These are phyloP conservation scores for Rhagophthalmus giganteus DNA, from an alignment of 2,888 invertebrate species.

Conservation along the genomic window DNA sequence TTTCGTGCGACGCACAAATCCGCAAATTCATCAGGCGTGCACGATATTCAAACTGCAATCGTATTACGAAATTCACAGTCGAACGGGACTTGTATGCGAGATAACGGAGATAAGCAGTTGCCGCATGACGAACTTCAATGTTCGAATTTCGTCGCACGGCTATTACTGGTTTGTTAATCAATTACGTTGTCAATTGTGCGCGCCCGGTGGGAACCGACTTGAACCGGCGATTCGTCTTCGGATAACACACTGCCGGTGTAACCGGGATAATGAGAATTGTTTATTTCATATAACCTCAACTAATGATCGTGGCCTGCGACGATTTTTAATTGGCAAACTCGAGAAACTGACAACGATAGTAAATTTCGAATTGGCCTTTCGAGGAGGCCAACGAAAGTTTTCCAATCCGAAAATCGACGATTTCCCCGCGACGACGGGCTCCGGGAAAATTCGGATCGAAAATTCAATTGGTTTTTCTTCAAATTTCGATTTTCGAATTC, in stretches of 20 bases:
- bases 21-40: conserved; percentile 2
- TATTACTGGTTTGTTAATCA: conserved; percentile 47
- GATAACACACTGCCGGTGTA: conserved; percentile 20
- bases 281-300: not conserved
- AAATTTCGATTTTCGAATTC: too few species aligned
- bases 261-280: conserved; percentile 1
- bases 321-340: too few species aligned
- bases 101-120: conserved; percentile 28
- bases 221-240: conserved; percentile 26
- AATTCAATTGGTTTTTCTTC: too few species aligned
- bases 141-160: conserved; percentile 42
- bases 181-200: conserved; percentile 44
- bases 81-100: conserved; percentile 8
- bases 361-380: too few species aligned
- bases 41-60: conserved; percentile 15
- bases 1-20: too few species aligned
- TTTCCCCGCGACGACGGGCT: too few species aligned
- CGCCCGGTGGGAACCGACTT: conserved; percentile 27
- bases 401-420: too few species aligned
- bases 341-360: too few species aligned
- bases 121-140: conserved; percentile 19
- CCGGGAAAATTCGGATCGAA: too few species aligned
- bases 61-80: conserved; percentile 20
- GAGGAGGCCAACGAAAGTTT: too few species aligned
- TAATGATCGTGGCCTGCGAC: too few species aligned